Evolutionary conservation across 2,888 invertebrate species (phyloP).

Genomic region (Acrobasis consociella): DNA sequence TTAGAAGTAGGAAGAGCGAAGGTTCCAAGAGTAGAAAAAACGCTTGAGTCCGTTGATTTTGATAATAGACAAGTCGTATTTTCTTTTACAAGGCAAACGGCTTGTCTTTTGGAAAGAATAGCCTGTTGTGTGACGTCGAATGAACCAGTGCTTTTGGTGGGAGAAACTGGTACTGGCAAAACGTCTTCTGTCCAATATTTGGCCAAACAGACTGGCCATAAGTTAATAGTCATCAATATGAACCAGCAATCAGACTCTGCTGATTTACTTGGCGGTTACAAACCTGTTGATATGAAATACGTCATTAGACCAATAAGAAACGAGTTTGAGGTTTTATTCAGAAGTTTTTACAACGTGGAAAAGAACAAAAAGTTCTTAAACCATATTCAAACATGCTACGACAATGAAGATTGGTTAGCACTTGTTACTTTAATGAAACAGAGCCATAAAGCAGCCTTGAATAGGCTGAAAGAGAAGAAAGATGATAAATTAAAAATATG

Average conservation of each 20-base stretch:
- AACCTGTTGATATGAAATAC: conserved; percentile 95
- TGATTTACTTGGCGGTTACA: conserved; percentile 98
- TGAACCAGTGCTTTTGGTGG: conserved; percentile 97
- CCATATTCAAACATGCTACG: conserved; percentile 90
- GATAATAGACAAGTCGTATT: conserved; percentile 82
- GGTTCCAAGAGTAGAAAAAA: conserved; percentile 71
- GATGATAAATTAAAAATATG: conserved; percentile 79
- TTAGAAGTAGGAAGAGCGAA: conserved; percentile 89
- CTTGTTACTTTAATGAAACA: conserved; percentile 90
- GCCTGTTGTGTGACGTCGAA: conserved; percentile 90
- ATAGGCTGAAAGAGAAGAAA: conserved; percentile 67
- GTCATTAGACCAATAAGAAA: conserved; percentile 90
- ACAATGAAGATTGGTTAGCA: conserved; percentile 87
- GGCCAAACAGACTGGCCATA: conserved; percentile 91
- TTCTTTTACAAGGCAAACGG: conserved; percentile 92
- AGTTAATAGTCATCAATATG: conserved; percentile 97
- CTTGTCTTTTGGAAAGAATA: conserved; percentile 93
- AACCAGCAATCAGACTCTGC: conserved; percentile 99
- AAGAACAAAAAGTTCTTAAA: conserved; percentile 92
- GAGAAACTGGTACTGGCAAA: conserved; percentile 99
- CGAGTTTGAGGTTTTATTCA: conserved; percentile 92
- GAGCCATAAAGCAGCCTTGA: conserved; percentile 86
- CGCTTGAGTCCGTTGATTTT: conserved; percentile 62
- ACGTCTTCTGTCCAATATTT: conserved; percentile 97
- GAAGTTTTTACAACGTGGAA: conserved; percentile 87